These are phyloP conservation scores for Kryphioiulus occultus DNA, from an alignment of 2,888 invertebrate genomes.

Conservation along the genomic window DNA sequence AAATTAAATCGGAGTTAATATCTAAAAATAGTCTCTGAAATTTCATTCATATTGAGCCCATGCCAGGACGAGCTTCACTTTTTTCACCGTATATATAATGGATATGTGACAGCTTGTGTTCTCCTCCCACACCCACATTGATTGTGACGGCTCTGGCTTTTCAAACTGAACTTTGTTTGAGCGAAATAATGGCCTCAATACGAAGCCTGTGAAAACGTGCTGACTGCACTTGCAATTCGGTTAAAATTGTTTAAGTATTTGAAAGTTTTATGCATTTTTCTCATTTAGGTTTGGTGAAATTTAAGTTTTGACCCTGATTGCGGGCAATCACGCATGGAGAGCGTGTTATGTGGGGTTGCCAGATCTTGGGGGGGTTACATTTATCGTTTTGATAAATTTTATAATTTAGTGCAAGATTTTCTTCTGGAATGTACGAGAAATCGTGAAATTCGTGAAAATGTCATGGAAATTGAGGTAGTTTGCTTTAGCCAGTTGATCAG, in stretches of 20 bases:
- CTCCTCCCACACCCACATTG: background rate
- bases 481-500: too few species aligned
- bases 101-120: constrained; percentile 24
- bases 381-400: too few species aligned
- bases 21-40: constrained; percentile 36
- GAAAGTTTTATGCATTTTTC: too few species aligned
- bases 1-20: constrained; percentile 40
- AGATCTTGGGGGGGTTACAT: too few species aligned
- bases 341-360: background rate
- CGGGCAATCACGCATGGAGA: background rate
- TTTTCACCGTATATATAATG: constrained; percentile 14
- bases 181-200: background rate
- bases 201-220: background rate
- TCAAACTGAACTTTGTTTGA: background rate
- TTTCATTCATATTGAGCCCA: constrained; percentile 32
- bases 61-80: background rate
- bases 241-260: background rate
- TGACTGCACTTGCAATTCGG: background rate
- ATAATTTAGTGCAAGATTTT: too few species aligned
- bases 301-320: background rate
- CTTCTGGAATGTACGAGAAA: too few species aligned
- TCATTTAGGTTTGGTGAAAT: background rate
- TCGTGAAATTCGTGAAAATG: too few species aligned
- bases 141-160: constrained; percentile 19
- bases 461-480: too few species aligned